phyloP scores from a whole-genome alignment of 1,140 invertebrate genomes.

The Drosophila elegans region DNA sequence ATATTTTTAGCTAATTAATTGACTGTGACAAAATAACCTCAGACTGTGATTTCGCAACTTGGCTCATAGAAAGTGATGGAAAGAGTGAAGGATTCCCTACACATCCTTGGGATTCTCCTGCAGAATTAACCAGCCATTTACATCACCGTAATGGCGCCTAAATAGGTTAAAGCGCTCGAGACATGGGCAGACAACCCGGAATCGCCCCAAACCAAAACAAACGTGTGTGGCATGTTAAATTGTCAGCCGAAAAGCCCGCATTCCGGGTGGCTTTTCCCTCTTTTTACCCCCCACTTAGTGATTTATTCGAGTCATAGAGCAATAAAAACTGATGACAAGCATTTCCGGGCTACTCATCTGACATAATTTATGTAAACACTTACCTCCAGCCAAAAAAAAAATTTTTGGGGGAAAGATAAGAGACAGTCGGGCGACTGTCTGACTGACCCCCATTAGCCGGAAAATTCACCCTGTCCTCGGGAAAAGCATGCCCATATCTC shows the following conservation, averaged over 20 bases:
- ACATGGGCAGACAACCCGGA: conserved; percentile 13
- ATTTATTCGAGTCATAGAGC: conserved; percentile 57
- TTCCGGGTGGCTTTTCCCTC: conserved; percentile 29
- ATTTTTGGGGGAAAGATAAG: conserved; percentile 23
- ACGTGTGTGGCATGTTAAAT: conserved; percentile 76
- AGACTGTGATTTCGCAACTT: conserved; percentile 8
- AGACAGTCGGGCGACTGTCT: conserved; percentile 42
- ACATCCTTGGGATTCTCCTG: conserved; percentile 19
- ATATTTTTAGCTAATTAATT: conserved; percentile 58
- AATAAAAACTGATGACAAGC: conserved; percentile 76
- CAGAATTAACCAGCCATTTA: conserved; percentile 18
- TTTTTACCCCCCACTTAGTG: conserved; percentile 27
- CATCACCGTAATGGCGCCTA: conserved; percentile 38
- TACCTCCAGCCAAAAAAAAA: conserved; percentile 22
- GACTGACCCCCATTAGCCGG: conserved; percentile 57
- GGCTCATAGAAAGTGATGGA: not conserved
- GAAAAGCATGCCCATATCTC: conserved; percentile 15
- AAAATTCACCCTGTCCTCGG: not conserved
- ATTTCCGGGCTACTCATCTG: conserved; percentile 72
- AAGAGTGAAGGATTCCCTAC: conserved; percentile 7
- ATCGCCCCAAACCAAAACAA: conserved; percentile 40
- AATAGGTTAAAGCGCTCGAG: conserved; percentile 56
- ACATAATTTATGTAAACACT: conserved; percentile 83
- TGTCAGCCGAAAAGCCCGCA: conserved; percentile 43
- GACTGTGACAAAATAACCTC: conserved; percentile 15